These are phyloP conservation scores for Motacilla alba DNA, from an alignment of 2,113 vertebrate species.

Conservation along the genomic window DNA sequence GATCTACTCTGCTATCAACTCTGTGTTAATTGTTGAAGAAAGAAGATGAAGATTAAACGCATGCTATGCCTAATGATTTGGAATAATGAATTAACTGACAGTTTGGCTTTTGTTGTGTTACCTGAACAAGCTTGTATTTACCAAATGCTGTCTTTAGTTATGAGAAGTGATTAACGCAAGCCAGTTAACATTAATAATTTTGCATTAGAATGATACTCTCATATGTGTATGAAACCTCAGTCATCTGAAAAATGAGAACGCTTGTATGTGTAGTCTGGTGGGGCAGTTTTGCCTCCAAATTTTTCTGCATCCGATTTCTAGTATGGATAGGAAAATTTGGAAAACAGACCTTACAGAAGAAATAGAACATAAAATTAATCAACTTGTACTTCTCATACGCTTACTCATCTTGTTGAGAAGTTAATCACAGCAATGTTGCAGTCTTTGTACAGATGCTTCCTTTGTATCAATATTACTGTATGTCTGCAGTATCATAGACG, in stretches of 20 bases:
- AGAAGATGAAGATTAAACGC: neutral
- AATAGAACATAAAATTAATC: neutral
- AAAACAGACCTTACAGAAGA: neutral
- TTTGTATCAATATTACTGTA: neutral
- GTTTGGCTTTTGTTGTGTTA: conserved; percentile 3
- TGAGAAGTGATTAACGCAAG: neutral
- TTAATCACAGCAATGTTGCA: neutral
- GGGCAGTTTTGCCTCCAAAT: neutral
- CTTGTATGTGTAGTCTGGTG: neutral
- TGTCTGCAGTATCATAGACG: neutral
- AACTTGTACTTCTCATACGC: neutral
- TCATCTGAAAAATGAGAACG: neutral
- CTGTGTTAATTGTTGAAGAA: conserved; percentile 8
- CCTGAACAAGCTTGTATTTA: neutral
- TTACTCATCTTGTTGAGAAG: neutral
- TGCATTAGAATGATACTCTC: neutral
- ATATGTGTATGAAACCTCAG: neutral
- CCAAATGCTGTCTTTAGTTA: neutral
- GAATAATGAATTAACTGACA: neutral
- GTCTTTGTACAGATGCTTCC: neutral
- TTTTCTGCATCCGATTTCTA: neutral
- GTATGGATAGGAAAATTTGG: neutral
- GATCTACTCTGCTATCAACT: neutral
- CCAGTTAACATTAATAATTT: neutral
- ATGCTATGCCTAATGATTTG: neutral